Evolutionary conservation across 2,113 vertebrate genomes (phyloP).

Genomic region (Bucco capensis): DNA sequence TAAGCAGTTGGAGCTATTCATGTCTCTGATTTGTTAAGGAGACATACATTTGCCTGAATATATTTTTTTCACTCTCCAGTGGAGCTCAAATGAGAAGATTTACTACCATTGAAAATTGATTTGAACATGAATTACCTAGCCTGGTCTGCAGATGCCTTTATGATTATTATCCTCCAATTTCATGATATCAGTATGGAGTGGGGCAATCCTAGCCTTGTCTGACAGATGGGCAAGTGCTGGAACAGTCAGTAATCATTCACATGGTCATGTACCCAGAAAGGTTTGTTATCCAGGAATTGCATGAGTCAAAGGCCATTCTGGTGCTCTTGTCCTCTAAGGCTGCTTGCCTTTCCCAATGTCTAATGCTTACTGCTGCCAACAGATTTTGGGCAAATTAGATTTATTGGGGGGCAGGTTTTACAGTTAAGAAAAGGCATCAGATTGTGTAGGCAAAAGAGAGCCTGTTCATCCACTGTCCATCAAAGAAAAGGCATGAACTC

Average conservation of each 20-base stretch:
- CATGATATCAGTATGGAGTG: accelerated
- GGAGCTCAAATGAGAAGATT: not conserved
- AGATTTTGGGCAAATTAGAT: not conserved
- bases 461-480: not conserved
- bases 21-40: not conserved
- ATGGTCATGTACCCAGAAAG: not conserved
- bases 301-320: not conserved
- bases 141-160: not conserved
- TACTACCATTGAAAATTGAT: not conserved
- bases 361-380: not conserved
- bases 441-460: not conserved
- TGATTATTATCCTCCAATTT: not conserved
- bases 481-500: not conserved
- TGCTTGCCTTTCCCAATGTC: not conserved
- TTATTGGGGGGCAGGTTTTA: not conserved
- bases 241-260: not conserved
- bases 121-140: not conserved
- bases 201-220: not conserved
- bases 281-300: not conserved
- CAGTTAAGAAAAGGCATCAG: not conserved
- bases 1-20: not conserved
- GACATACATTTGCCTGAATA: not conserved
- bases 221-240: not conserved
- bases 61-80: not conserved
- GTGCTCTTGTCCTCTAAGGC: not conserved